Base-by-base conservation (phyloP, 2,888 invertebrate genomes). In the Mamestra brassicae region DNA sequence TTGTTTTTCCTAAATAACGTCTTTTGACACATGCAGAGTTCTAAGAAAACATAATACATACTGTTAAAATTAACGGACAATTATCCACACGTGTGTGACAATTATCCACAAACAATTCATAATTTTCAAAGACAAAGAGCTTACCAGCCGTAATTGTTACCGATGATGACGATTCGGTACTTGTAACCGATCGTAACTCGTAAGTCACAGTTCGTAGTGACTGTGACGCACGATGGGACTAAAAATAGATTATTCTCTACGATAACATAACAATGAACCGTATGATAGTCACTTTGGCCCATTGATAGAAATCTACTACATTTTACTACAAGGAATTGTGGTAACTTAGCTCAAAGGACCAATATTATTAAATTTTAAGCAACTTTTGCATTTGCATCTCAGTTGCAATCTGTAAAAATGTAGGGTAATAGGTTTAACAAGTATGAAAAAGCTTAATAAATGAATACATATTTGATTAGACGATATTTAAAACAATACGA, bases 241-340 rank as follows among this genome's bases (percentile, higher is more conserved):
- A 76, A 69, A 77, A 78, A 78, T 77, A 77, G 64, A 38, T 7
- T 0, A 34, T 52, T 54, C 42, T 42, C 13, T 26, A 55, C 10
- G 11, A 60, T 50, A 58, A 17, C 13, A 60, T 60, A 50, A 78
- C 76, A 55, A 76, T 76, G 60, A 36, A 42, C 42, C 38, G 52
- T 76, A 10, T 34, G 17, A 52, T 34, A 42, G n/a, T 17, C 54
- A 50, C 42, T 64, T 52, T 15, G 38, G 17, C 1, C 63, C 71
- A 77, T 78, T 70, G 64, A 78, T 61, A 65, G 47, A 55, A 42
- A 60, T 54, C 34, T 70, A 63, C 77, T 77, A 77, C 50, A 52
- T 2, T 2, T 2, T 61, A 57, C 52, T 63, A 62, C 15, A n/a
- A 38, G 26, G 26, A 26, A 26, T 26, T 26, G 26, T 26, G 26